Conservation (phyloP, 2,888 invertebrate genomes). For the Drosophila vallismaia region DNA sequence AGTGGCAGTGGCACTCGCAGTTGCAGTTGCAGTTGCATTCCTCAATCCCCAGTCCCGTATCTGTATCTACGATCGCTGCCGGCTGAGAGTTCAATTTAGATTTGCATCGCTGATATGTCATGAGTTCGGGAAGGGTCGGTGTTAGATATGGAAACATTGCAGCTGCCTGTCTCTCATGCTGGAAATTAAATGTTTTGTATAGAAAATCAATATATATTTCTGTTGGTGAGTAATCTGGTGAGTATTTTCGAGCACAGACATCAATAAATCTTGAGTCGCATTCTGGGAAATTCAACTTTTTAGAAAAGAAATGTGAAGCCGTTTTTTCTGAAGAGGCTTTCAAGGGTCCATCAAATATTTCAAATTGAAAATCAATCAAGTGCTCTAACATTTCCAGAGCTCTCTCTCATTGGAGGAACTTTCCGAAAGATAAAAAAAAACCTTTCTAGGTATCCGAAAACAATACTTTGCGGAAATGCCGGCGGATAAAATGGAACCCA, state of each 20-base stretch:
- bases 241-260: background rate
- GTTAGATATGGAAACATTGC: constrained; percentile 13
- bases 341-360: constrained; percentile 43
- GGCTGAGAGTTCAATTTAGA: constrained; percentile 27
- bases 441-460: constrained; percentile 18
- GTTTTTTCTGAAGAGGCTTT: constrained; percentile 17
- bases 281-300: background rate
- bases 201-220: constrained; percentile 6
- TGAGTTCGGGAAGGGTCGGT: background rate
- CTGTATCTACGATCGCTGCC: constrained; percentile 3
- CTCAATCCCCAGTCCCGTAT: constrained; percentile 1
- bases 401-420: no score
- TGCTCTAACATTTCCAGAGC: constrained; percentile 3
- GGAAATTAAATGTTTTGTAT: background rate
- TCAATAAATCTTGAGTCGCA: background rate
- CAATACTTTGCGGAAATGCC: constrained; percentile 31
- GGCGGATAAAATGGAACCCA: constrained; percentile 31
- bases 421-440: background rate
- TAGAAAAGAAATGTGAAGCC: constrained; percentile 9
- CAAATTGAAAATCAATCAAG: constrained; percentile 40
- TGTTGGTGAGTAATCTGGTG: no score
- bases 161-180: constrained; percentile 27
- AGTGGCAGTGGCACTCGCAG: background rate
- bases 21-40: constrained; percentile 22
- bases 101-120: constrained; percentile 35